Evolutionary conservation across 2,888 invertebrate species (phyloP).

Genomic region (Linyphia triangularis): DNA sequence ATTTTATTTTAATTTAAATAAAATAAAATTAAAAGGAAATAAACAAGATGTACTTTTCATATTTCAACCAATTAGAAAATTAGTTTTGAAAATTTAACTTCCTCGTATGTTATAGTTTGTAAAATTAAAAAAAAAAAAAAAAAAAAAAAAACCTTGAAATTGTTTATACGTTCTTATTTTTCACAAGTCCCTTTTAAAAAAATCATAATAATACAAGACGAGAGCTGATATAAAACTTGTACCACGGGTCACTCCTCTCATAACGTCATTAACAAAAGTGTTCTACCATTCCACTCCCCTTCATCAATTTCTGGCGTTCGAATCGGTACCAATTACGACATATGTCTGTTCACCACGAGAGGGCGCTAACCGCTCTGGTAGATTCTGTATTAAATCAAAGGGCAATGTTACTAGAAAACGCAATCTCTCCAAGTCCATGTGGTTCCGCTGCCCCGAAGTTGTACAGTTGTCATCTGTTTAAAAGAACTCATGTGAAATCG

Average conservation of each 20-base stretch:
- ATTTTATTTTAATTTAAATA: no score
- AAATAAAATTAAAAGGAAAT: no score
- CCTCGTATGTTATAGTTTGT: no score
- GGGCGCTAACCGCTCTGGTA: constrained; percentile 24
- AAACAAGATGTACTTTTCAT: no score
- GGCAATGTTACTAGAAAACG: background rate
- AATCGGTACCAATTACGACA: constrained; percentile 9
- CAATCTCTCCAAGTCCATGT: background rate
- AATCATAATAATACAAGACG: background rate
- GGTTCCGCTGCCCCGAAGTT: background rate
- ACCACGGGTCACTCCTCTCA: background rate
- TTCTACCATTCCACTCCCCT: background rate
- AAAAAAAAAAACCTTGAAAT: background rate
- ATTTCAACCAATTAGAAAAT: no score
- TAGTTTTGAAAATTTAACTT: no score
- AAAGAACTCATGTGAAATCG: constrained; percentile 12
- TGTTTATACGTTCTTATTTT: background rate
- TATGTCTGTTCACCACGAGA: constrained; percentile 8
- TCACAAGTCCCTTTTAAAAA: background rate
- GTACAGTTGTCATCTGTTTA: background rate
- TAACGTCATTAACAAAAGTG: background rate
- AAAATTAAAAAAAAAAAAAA: background rate
- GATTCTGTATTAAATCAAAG: constrained; percentile 32
- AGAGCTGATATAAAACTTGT: background rate
- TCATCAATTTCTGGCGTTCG: background rate